Conservation (phyloP, 2,113 vertebrate genomes). For the Pygoscelis antarcticus region DNA sequence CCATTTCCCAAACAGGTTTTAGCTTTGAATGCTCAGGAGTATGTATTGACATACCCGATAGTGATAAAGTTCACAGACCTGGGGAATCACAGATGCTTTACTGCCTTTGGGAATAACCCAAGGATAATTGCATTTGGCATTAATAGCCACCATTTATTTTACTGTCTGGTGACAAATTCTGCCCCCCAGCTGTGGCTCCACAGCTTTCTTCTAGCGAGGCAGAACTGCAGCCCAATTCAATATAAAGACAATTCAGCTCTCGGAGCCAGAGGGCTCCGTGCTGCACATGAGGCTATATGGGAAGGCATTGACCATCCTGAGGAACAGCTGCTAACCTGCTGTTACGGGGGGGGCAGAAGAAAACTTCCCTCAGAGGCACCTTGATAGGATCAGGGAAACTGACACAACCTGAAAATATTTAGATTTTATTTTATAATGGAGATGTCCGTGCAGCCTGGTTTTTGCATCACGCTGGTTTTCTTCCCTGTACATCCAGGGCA, state of each 20-base stretch:
- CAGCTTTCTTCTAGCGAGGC: not conserved
- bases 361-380: not conserved
- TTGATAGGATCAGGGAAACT: not conserved
- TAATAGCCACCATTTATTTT: not conserved
- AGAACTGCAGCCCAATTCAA: not conserved
- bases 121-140: not conserved
- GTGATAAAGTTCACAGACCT: not conserved
- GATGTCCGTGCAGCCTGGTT: not conserved
- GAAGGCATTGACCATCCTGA: not conserved
- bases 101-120: not conserved
- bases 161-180: not conserved
- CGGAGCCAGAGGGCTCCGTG: fast-evolving
- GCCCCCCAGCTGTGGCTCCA: not conserved
- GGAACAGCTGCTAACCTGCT: not conserved
- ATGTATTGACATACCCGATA: fast-evolving
- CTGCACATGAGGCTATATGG: fast-evolving
- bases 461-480: not conserved
- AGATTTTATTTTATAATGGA: not conserved
- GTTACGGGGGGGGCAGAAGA: not conserved
- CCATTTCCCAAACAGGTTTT: not conserved
- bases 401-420: not conserved
- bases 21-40: not conserved
- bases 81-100: not conserved
- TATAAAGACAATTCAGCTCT: not conserved
- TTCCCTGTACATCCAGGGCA: too few species aligned